Evolutionary conservation across 2,113 vertebrate genomes (phyloP), one percentile per base, ranked within the genome.

Genomic region (Python bivittatus): DNA sequence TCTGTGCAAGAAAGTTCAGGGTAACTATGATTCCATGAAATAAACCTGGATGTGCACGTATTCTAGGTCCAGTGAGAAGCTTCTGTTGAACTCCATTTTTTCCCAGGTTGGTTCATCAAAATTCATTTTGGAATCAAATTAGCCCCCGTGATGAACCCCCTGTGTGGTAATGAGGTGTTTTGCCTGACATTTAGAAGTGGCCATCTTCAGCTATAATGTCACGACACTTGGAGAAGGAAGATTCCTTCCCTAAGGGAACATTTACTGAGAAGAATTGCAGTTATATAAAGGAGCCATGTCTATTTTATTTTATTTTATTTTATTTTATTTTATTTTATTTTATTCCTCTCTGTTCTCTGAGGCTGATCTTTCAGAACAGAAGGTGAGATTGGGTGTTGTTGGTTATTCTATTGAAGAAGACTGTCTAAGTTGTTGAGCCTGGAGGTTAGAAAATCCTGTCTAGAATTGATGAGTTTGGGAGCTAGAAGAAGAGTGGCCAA

Each of bases 121-220:
- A 96, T 88, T 92, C 79, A 60, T 95, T 97, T 56, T 93, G 95
- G 96, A 97, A 97, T 97, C 87, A 96, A 97, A 97, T 97, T 94
- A 97, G 94, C 95, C 95, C 94, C 88, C 94, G 96, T 96, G 91
- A 96, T 3, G 84, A 96, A 97, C 94, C 94, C 93, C 88, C 96
- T 92, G 93, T 92, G 64, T 94, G 97, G 95, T 92, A 96, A 93
- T 95, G 93, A 96, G 96, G 97, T 95, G 96, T 96, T 96, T 95
- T 92, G 84, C 95, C 92, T 96, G 97, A 95, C 96, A 96, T 97
- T 97, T 97, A 96, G 96, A 91, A 84, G 38, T 11, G 86, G 93
- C 96, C 92, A 79, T 96, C 90, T 92, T 91, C 85, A 27, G 79
- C 52, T 84, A 84, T 94, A 93, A 94, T 96, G 96, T 97, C 96